Percentiles rank a stretch among this genome's conserved stretches.
Evolutionary conservation across 2,888 invertebrate species (phyloP).

Genomic region (Drosophila mimetica): DNA sequence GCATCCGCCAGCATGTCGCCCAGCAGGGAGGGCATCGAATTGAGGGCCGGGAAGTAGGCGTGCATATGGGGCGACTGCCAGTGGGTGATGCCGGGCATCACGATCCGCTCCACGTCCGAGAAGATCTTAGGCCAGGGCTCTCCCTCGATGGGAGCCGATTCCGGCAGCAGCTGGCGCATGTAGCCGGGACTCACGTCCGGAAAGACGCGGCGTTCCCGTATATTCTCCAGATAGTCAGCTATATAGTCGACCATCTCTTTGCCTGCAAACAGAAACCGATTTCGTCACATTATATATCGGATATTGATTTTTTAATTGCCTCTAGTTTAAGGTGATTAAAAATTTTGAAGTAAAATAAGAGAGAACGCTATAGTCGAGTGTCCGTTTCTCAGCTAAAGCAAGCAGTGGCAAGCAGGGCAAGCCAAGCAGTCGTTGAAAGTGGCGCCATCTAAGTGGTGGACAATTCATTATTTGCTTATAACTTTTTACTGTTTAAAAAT

Average conservation of each 20-base stretch:
- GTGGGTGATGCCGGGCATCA: constrained; percentile 96
- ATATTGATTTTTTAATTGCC: no score
- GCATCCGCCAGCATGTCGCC: constrained; percentile 98
- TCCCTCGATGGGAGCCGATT: constrained; percentile 92
- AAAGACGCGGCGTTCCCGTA: constrained; percentile 94
- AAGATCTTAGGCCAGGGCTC: constrained; percentile 97
- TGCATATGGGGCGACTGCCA: constrained; percentile 98
- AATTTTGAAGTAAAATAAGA: no score
- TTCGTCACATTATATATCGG: no score
- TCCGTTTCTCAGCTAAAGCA: no score
- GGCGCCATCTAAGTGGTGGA: no score
- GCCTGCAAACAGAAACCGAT: constrained; percentile 86
- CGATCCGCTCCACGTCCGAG: constrained; percentile 94
- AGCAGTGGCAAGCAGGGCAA: no score
- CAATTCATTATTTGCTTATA: no score
- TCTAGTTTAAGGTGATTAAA: no score
- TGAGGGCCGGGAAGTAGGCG: constrained; percentile 98
- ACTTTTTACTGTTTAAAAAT: no score
- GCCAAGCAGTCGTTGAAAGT: no score
- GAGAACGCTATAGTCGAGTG: no score
- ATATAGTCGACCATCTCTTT: constrained; percentile 99
- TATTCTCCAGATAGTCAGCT: constrained; percentile 97
- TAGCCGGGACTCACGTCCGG: constrained; percentile 98
- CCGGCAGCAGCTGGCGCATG: constrained; percentile 93
- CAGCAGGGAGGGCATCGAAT: constrained; percentile 96